Conservation (phyloP, 2,888 invertebrate species). For the Petrolisthes cinctipes region DNA sequence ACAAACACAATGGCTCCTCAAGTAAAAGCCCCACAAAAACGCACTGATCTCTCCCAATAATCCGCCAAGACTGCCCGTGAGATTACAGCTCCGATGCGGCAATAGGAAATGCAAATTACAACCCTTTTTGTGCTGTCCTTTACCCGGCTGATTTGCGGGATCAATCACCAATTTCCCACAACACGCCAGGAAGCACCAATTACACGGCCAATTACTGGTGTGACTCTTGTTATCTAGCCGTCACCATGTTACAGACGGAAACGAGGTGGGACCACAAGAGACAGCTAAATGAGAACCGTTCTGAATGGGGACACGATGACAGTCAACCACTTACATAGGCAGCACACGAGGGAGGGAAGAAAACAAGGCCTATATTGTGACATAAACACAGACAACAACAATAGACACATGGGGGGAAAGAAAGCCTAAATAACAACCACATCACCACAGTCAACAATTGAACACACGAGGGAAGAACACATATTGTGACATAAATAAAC, state of each 20-base stretch:
- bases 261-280: background rate
- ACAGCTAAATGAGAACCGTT: background rate
- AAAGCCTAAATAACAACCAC: no score
- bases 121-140: slow-evolving; percentile 45
- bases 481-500: no score
- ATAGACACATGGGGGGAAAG: no score
- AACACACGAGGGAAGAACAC: no score
- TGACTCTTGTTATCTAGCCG: background rate
- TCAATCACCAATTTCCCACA: slow-evolving; percentile 28
- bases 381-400: no score
- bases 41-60: slow-evolving; percentile 11
- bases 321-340: no score
- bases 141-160: slow-evolving; percentile 15
- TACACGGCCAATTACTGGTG: slow-evolving; percentile 20
- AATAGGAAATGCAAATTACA: slow-evolving; percentile 52
- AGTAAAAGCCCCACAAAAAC: slow-evolving; percentile 30
- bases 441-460: no score
- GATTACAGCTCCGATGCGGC: slow-evolving; percentile 20
- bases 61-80: background rate
- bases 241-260: background rate
- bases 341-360: no score
- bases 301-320: no score
- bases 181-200: slow-evolving; percentile 41
- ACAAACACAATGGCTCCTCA: slow-evolving; percentile 36
- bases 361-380: no score